phyloP scores from a whole-genome alignment of 2,888 invertebrate species.

The Hirtodrosophila duncani region DNA sequence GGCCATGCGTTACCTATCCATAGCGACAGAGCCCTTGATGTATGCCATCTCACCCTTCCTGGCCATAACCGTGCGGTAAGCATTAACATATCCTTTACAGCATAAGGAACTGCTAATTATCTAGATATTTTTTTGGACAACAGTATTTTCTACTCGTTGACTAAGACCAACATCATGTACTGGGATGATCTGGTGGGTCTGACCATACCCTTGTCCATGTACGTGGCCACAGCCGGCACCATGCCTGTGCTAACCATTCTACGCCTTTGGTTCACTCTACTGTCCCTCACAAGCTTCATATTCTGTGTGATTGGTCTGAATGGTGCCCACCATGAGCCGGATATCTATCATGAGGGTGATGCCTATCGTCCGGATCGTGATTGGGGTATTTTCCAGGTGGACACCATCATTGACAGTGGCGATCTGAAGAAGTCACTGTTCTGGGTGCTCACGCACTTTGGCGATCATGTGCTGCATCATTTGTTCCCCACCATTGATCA shows the following conservation, averaged over 20 bases:
- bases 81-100: constrained; percentile 29
- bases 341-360: constrained; percentile 89
- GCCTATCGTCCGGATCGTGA: constrained; percentile 80
- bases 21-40: constrained; percentile 79
- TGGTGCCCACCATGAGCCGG: constrained; percentile 89
- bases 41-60: constrained; percentile 67
- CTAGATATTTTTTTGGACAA: constrained; percentile 25
- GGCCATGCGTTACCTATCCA: constrained; percentile 79
- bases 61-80: constrained; percentile 72
- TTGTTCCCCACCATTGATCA: constrained; percentile 90
- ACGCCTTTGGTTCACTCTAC: constrained; percentile 80
- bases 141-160: constrained; percentile 70
- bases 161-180: constrained; percentile 69
- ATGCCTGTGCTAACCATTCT: constrained; percentile 53
- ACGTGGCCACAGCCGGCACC: constrained; percentile 72
- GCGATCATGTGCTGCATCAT: constrained; percentile 89
- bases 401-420: constrained; percentile 85
- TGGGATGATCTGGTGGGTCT: constrained; percentile 78
- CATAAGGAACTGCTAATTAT: constrained; percentile 22
- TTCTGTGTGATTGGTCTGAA: constrained; percentile 84
- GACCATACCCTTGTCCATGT: constrained; percentile 78
- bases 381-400: constrained; percentile 88
- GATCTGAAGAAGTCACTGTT: constrained; percentile 84
- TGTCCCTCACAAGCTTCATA: constrained; percentile 80
- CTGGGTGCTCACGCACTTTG: constrained; percentile 85